phyloP scores from a whole-genome alignment of 2,797 vertebrate genomes.

The Periophthalmus magnuspinnatus region DNA sequence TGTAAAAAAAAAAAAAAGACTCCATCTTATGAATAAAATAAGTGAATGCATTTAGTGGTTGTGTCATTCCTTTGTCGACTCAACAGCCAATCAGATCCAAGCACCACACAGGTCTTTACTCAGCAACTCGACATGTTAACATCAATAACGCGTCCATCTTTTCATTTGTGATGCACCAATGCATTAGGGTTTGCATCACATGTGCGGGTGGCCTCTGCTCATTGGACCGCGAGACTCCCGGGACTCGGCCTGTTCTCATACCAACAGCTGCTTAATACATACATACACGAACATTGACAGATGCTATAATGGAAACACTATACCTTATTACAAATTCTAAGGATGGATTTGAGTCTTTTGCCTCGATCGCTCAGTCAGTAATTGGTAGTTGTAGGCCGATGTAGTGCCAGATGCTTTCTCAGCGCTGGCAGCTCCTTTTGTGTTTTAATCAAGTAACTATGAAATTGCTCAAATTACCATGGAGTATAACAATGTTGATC shows the following conservation, averaged over 20 bases:
- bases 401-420: too few species aligned
- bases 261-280: slow-evolving; percentile 59
- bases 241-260: slow-evolving; percentile 52
- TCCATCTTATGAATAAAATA: slow-evolving; percentile 79
- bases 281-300: background rate
- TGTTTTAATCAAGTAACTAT: too few species aligned
- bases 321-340: background rate
- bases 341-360: too few species aligned
- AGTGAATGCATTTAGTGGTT: slow-evolving; percentile 67
- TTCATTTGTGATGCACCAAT: slow-evolving; percentile 59
- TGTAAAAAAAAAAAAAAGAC: slow-evolving; percentile 65
- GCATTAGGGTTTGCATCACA: slow-evolving; percentile 52
- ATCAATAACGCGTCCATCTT: slow-evolving; percentile 67
- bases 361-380: too few species aligned
- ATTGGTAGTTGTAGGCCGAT: too few species aligned
- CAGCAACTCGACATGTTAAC: slow-evolving; percentile 11
- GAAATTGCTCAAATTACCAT: too few species aligned
- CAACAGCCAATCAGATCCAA: background rate
- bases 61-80: slow-evolving; percentile 37
- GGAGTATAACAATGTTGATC: too few species aligned
- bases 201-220: slow-evolving; percentile 53
- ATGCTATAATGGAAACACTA: background rate
- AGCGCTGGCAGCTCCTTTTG: too few species aligned
- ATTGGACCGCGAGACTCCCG: slow-evolving; percentile 41
- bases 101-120: background rate